Evolutionary conservation across 1,140 invertebrate species (phyloP).

Genomic region (Hestina assimilis): DNA sequence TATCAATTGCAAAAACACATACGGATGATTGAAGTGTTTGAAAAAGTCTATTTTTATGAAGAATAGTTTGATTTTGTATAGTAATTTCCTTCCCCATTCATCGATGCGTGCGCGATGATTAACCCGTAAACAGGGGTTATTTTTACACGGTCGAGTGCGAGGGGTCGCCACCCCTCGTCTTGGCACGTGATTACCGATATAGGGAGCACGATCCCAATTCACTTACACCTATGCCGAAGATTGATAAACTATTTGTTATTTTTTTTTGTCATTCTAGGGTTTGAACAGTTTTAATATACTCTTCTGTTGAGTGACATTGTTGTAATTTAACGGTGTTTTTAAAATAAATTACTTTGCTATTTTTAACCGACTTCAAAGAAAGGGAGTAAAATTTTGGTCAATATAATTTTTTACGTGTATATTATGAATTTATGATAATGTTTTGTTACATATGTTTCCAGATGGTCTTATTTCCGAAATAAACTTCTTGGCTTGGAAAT

Average conservation of each 20-base stretch:
- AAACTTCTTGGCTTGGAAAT: too few species aligned
- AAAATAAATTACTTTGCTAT: too few species aligned
- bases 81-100: slow-evolving; percentile 6
- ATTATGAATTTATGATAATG: too few species aligned
- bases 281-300: slow-evolving; percentile 26
- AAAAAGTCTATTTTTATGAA: background rate
- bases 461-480: too few species aligned
- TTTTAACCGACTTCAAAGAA: too few species aligned
- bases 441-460: too few species aligned
- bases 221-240: slow-evolving; percentile 45
- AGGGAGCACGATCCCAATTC: slow-evolving; percentile 59
- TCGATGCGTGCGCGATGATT: slow-evolving; percentile 42
- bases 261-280: slow-evolving; percentile 7
- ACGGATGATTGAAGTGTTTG: background rate
- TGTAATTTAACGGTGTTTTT: background rate
- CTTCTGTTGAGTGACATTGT: slow-evolving; percentile 16
- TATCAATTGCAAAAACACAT: too few species aligned
- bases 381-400: too few species aligned
- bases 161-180: slow-evolving; percentile 47
- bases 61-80: background rate
- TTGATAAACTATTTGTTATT: slow-evolving; percentile 52
- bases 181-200: slow-evolving; percentile 57
- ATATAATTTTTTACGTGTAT: too few species aligned
- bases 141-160: slow-evolving; percentile 41
- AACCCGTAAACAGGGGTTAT: slow-evolving; percentile 53